phyloP scores from a whole-genome alignment of 2,113 vertebrate genomes.

The Paraplagusia blochii region DNA sequence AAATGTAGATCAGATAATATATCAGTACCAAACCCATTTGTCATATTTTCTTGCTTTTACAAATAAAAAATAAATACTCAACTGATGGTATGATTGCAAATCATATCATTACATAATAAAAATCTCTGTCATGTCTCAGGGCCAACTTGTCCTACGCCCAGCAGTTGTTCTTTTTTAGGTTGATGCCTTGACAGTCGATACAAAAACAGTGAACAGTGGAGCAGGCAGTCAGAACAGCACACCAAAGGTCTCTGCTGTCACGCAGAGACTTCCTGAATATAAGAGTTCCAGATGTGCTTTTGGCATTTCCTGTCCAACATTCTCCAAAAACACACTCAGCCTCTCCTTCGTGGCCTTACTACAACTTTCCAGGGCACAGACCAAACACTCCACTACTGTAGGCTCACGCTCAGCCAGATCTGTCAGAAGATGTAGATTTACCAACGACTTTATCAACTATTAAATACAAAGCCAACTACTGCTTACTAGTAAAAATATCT shows the following conservation, averaged over 20 bases:
- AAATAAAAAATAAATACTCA: background rate
- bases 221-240: conserved; percentile 36
- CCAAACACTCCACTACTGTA: conserved; percentile 30
- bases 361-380: conserved; percentile 51
- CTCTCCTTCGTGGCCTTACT: conserved; percentile 56
- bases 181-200: conserved; percentile 29
- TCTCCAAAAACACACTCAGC: conserved; percentile 71
- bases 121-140: background rate
- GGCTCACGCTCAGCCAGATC: conserved; percentile 16
- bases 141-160: conserved; percentile 10
- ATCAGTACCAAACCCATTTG: background rate
- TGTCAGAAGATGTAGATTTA: conserved; percentile 1
- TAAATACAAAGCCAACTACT: conserved; percentile 2
- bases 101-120: too few relatives aligned
- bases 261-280: conserved; percentile 72
- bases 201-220: conserved; percentile 32
- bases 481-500: background rate
- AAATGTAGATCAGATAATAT: too few relatives aligned
- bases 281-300: conserved; percentile 78
- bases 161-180: conserved; percentile 14
- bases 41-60: background rate
- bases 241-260: conserved; percentile 65
- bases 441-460: background rate
- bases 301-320: conserved; percentile 74
- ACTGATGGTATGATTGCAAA: too few relatives aligned